Evolutionary conservation across 2,888 invertebrate genomes (phyloP), one percentile per base, ranked within the genome.

Genomic region (Formica aserva): DNA sequence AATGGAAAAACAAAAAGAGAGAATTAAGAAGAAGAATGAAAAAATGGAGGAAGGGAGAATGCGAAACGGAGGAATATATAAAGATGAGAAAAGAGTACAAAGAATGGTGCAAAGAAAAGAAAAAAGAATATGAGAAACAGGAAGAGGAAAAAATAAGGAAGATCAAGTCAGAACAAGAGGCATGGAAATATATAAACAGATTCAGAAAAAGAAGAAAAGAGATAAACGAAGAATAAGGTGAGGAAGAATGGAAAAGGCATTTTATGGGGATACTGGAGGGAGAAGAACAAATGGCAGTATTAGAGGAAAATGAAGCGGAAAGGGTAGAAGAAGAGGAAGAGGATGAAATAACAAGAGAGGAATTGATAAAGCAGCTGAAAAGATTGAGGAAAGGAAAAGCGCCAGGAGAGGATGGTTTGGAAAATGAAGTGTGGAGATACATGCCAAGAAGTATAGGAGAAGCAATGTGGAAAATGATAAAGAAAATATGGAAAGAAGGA

Each of bases 401-500:
- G 22, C 11, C 45, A 15, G 29, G 48, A 15, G 63, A 60, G 18
- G n/a, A 76, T 13, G 67, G 41, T 26, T 35, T 78, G 6, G 22
- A 66, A n/a, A 67, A 66, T 22, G 81, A 81, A 38, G 45, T 48
- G 15, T 81, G 81, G 71, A 57, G 8, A 45, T 11, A 18, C 1
- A 45, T 26, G 57, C 3, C 29, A 3, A n/a, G 9, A 41, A 22
- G 60, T 29, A 62, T 41, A 60, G 29, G 35, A 72, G 72, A 57
- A 11, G 0, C 1, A 8, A 35, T 35, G 35, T 35, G 35, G 35
- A 45, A 22, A 26, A 2, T 81, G 0, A 18, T 72, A 8, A 62
- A 62, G 3, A 72, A 29, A 5, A 48, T 81, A 26, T 80, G 80
- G 72, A 62, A n/a, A 9, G 63, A 48, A 32, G 71, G 13, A 62